These are phyloP conservation scores for Pterois miles DNA, from an alignment of 2,797 vertebrate species.

Conservation along the genomic window DNA sequence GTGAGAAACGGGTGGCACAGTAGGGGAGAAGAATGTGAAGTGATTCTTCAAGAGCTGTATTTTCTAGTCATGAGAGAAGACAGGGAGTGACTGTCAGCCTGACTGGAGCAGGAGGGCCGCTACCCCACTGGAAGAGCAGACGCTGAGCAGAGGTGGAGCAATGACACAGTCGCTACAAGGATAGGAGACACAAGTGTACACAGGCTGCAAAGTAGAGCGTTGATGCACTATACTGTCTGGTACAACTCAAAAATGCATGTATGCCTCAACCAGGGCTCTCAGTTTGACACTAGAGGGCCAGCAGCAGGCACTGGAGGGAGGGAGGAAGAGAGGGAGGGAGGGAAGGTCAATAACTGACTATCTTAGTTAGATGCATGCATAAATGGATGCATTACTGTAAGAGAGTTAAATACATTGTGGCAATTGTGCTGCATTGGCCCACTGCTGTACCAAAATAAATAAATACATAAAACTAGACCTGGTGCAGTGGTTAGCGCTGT, in stretches of 20 bases:
- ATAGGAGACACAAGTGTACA: slow-evolving; percentile 12
- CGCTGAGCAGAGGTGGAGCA: slow-evolving; percentile 37
- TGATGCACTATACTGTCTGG: slow-evolving; percentile 11
- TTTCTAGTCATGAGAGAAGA: slow-evolving; percentile 45
- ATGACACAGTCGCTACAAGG: slow-evolving; percentile 18
- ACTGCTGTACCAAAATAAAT: not conserved
- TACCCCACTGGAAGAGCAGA: slow-evolving; percentile 31
- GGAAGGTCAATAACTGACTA: not conserved
- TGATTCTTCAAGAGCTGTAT: slow-evolving; percentile 51
- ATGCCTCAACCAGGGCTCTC: not conserved
- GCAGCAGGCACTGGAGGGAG: not conserved
- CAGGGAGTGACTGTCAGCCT: slow-evolving; percentile 29
- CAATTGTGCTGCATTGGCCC: not conserved
- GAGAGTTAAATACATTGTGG: too few relatives aligned
- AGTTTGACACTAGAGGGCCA: not conserved
- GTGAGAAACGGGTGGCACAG: slow-evolving; percentile 8
- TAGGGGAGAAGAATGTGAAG: slow-evolving; percentile 27
- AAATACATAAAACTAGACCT: too few relatives aligned
- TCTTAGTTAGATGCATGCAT: too few relatives aligned
- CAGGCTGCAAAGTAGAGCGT: slow-evolving; percentile 20
- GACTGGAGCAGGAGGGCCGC: slow-evolving; percentile 7
- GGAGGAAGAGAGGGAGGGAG: not conserved
- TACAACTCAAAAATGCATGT: not conserved
- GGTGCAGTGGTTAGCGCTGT: too few relatives aligned
- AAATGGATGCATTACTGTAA: too few relatives aligned